Conservation (phyloP, 1,140 invertebrate genomes). For the Macrotrachela quadricornifera region DNA sequence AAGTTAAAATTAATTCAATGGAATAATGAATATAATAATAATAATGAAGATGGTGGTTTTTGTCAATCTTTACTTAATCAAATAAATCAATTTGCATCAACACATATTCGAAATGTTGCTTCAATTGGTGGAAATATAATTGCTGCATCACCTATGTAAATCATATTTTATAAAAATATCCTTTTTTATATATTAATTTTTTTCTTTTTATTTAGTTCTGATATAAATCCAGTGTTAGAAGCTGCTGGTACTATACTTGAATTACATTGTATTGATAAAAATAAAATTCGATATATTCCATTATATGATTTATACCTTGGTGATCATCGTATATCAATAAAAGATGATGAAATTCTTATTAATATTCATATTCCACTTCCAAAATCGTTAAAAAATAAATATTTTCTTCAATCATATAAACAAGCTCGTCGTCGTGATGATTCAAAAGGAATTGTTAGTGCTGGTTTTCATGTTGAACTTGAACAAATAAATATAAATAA, state of each 20-base stretch:
- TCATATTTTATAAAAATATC: too few relatives aligned
- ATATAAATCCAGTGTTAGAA: constrained; percentile 74
- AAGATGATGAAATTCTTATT: constrained; percentile 49
- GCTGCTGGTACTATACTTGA: constrained; percentile 40
- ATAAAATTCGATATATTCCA: not conserved
- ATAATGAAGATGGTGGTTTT: too few relatives aligned
- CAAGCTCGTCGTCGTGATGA: constrained; percentile 72
- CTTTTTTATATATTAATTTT: too few relatives aligned
- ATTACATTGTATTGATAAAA: constrained; percentile 32
- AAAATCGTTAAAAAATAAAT: too few relatives aligned
- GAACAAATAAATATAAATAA: constrained; percentile 11
- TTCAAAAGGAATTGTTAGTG: constrained; percentile 82
- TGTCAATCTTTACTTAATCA: constrained; percentile 47
- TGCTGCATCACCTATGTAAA: constrained; percentile 64
- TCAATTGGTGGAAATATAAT: constrained; percentile 74
- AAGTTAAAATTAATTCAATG: too few relatives aligned
- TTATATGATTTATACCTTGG: constrained; percentile 55
- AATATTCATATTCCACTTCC: too few relatives aligned
- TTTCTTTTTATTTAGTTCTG: constrained; percentile 35
- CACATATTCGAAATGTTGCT: constrained; percentile 64
- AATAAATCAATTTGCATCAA: constrained; percentile 77
- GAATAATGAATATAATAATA: too few relatives aligned
- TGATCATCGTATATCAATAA: constrained; percentile 55
- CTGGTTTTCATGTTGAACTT: constrained; percentile 29
- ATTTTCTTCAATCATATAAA: constrained; percentile 56